These are phyloP conservation scores for Aphis gossypii DNA, from an alignment of 1,140 invertebrate species.

Conservation along the genomic window DNA sequence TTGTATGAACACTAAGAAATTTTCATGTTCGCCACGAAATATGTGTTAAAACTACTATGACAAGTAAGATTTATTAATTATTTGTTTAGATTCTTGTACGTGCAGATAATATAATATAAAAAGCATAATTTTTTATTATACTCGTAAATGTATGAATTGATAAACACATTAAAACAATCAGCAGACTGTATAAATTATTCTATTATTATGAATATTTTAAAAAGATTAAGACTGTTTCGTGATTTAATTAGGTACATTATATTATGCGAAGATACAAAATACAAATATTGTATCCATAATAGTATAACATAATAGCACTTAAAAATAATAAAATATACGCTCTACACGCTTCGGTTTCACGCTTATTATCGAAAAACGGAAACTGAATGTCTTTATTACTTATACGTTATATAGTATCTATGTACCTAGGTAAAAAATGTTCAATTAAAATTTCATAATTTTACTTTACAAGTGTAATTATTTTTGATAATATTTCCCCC, in stretches of 20 bases:
- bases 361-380: neutral
- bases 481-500: neutral
- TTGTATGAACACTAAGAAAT: too few relatives aligned
- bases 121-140: neutral
- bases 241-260: neutral
- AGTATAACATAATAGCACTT: too few relatives aligned
- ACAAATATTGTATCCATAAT: neutral
- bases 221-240: neutral
- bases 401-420: neutral
- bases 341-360: neutral
- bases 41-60: too few relatives aligned
- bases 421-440: neutral
- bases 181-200: neutral
- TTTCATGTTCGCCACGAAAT: too few relatives aligned
- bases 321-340: neutral
- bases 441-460: slow-evolving; percentile 13
- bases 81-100: too few relatives aligned
- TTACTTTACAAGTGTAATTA: neutral
- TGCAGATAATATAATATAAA: too few relatives aligned
- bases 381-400: neutral
- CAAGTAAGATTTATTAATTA: too few relatives aligned
- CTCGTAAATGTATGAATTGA: neutral
- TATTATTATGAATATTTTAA: neutral
- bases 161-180: neutral
- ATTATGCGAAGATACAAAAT: neutral